A percentile compares a stretch with the other conserved stretches of the same genome.
Evolutionary conservation across 2,888 invertebrate species (phyloP).

Genomic region (Dasypogon diadema): DNA sequence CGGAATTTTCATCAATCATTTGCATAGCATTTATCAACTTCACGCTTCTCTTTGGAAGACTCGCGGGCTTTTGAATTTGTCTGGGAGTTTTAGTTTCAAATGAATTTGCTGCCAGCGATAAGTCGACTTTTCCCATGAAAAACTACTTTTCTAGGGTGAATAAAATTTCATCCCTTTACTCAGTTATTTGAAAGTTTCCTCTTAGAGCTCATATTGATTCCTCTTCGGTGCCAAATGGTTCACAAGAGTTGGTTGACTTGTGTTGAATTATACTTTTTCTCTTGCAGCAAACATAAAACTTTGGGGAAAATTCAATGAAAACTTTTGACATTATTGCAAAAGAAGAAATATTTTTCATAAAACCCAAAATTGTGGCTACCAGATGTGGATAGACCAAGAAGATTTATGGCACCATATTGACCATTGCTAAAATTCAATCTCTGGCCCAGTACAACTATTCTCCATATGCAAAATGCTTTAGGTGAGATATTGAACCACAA

Average conservation of each 20-base stretch:
- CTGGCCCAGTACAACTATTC: slow-evolving; percentile 6
- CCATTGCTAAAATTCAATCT: slow-evolving; percentile 33
- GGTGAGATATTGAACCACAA: not conserved
- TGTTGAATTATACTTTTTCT: not conserved
- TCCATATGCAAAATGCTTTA: slow-evolving; percentile 6
- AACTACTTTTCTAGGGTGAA: not conserved
- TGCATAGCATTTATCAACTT: slow-evolving; percentile 25
- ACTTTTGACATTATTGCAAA: slow-evolving; percentile 33
- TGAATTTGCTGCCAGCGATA: slow-evolving; percentile 14
- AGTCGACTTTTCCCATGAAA: slow-evolving; percentile 10
- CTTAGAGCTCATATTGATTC: not conserved
- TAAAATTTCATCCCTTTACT: not conserved
- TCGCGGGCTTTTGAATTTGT: slow-evolving; percentile 1
- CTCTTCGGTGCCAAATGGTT: not conserved
- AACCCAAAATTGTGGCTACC: slow-evolving; percentile 15
- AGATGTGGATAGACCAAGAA: slow-evolving; percentile 21
- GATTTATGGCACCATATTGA: slow-evolving; percentile 42
- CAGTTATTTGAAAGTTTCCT: not conserved
- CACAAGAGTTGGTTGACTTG: not conserved
- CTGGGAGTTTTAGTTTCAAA: slow-evolving; percentile 29
- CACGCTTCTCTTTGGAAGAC: not conserved
- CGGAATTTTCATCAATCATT: slow-evolving; percentile 16
- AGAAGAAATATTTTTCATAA: not conserved
- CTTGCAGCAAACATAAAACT: not conserved
- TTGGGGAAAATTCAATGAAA: slow-evolving; percentile 28